A percentile compares a stretch with the other conserved stretches of the same genome.
These are phyloP conservation scores for Caenorhabditis japonica DNA, from an alignment of 2,888 invertebrate genomes.

Conservation along the genomic window DNA sequence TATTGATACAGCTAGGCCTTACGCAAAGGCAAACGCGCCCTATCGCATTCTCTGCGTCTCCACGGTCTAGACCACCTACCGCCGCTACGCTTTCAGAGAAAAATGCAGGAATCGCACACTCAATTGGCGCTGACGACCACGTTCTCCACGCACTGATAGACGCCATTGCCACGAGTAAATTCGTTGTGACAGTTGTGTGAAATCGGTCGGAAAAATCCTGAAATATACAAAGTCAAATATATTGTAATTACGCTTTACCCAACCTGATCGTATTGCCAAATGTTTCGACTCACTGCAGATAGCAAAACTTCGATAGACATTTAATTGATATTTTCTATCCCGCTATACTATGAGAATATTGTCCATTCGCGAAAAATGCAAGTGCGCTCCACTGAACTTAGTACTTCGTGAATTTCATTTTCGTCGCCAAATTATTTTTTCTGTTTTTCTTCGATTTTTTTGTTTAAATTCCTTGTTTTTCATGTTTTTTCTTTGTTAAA, in stretches of 20 bases:
- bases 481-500: too few relatives aligned
- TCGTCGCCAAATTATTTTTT: too few relatives aligned
- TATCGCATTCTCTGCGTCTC: too few relatives aligned
- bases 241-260: not conserved
- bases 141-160: slow-evolving; percentile 59
- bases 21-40: too few relatives aligned
- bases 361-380: too few relatives aligned
- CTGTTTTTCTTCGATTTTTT: too few relatives aligned
- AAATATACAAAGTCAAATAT: not conserved
- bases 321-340: too few relatives aligned
- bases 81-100: slow-evolving; percentile 60
- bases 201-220: slow-evolving; percentile 61
- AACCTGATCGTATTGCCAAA: slow-evolving; percentile 50
- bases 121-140: slow-evolving; percentile 59
- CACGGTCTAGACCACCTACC: slow-evolving; percentile 52
- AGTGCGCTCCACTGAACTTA: too few relatives aligned
- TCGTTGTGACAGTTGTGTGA: slow-evolving; percentile 63
- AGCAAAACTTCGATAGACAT: slow-evolving; percentile 47
- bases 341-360: slow-evolving; percentile 15
- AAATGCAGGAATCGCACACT: slow-evolving; percentile 63
- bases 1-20: too few relatives aligned
- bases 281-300: slow-evolving; percentile 23
- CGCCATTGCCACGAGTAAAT: slow-evolving; percentile 58
- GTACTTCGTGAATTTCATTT: too few relatives aligned
- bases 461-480: too few relatives aligned